A percentile compares a stretch with the other conserved stretches of the same genome.
These are phyloP conservation scores for Odontesthes bonariensis DNA, from an alignment of 2,113 vertebrate species.

Conservation along the genomic window DNA sequence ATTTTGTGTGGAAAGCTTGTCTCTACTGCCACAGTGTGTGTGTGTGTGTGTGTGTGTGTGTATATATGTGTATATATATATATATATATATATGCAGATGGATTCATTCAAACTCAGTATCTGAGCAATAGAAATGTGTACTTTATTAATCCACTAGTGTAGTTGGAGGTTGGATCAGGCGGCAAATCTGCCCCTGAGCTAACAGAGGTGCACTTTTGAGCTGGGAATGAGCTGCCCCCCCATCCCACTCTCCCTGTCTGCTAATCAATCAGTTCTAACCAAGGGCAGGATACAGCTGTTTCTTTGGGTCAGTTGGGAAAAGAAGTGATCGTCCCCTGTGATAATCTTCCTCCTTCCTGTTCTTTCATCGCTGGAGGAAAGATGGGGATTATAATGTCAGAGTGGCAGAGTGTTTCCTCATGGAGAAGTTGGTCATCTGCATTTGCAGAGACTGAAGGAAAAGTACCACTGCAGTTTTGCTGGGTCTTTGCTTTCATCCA, in stretches of 20 bases:
- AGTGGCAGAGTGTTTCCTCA: neutral
- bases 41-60: neutral
- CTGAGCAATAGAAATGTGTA: too few species aligned
- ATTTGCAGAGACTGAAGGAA: constrained; percentile 42
- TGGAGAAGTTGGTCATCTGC: neutral
- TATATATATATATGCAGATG: too few species aligned
- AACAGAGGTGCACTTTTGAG: neutral
- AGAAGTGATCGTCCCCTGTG: constrained; percentile 9
- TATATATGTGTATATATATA: too few species aligned
- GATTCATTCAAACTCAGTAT: neutral
- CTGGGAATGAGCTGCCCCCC: neutral
- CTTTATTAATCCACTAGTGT: neutral
- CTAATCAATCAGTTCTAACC: constrained; percentile 4
- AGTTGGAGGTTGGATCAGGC: neutral
- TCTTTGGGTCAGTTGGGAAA: too few species aligned
- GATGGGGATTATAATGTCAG: neutral
- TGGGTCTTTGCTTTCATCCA: neutral
- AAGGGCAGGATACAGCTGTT: constrained; percentile 31
- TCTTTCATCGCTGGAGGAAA: constrained; percentile 7
- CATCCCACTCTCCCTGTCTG: neutral
- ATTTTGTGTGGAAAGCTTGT: neutral
- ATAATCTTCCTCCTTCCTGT: constrained; percentile 20
- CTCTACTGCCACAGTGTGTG: neutral
- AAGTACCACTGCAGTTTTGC: constrained; percentile 25
- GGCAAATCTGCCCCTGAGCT: neutral